Evolutionary conservation across 1,140 invertebrate species (phyloP).

Genomic region (Drosophila auraria): DNA sequence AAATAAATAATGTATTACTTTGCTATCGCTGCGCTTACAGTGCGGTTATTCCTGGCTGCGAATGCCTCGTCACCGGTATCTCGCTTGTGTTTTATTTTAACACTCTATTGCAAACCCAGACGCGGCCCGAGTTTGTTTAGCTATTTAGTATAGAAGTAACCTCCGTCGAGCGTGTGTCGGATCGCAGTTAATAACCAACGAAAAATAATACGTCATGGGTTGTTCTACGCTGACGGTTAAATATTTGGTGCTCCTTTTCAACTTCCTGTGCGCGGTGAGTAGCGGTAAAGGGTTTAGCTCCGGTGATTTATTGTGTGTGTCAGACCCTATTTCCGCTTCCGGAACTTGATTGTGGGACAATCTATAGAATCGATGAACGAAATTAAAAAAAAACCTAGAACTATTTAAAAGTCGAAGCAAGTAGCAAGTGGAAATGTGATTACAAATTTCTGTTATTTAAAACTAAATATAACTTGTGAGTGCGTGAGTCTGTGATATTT

Average conservation of each 20-base stretch:
- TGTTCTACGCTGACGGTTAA: slow-evolving; percentile 66
- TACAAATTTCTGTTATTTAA: too few relatives aligned
- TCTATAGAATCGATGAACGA: background rate
- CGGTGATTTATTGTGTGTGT: background rate
- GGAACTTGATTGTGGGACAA: background rate
- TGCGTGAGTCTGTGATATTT: too few relatives aligned
- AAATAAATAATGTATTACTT: slow-evolving; percentile 5
- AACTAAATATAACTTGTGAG: too few relatives aligned
- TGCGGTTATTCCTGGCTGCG: background rate
- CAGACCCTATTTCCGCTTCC: background rate
- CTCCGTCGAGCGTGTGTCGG: slow-evolving; percentile 4
- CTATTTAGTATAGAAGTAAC: slow-evolving; percentile 29
- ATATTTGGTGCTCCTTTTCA: slow-evolving; percentile 69
- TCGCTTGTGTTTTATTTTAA: slow-evolving; percentile 12
- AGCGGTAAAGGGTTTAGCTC: background rate
- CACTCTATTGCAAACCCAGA: slow-evolving; percentile 19
- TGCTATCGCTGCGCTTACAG: background rate
- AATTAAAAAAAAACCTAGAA: background rate
- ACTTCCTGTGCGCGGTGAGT: slow-evolving; percentile 70
- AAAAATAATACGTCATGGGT: slow-evolving; percentile 50
- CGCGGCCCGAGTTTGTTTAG: slow-evolving; percentile 21
- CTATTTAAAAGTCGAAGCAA: too few relatives aligned
- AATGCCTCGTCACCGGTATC: background rate
- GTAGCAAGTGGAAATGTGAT: too few relatives aligned
- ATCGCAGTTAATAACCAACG: slow-evolving; percentile 8